These are phyloP conservation scores for Stichopus chloronotus DNA, from an alignment of 35 echinoderm and acorn worm genomes.

Conservation along the genomic window DNA sequence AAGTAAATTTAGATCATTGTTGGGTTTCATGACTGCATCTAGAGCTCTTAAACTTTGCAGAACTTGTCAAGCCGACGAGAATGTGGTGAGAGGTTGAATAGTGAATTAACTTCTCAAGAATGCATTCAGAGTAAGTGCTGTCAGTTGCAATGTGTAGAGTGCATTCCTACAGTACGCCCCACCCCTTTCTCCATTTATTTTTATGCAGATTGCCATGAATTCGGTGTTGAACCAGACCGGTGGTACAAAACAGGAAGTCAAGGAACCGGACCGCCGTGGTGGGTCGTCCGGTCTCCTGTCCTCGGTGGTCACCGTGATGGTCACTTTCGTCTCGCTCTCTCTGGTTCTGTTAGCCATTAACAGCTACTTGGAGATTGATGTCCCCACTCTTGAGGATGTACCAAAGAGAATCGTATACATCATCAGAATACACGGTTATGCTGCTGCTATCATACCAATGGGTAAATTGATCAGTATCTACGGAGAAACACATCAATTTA, in stretches of 20 bases:
- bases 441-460: background rate
- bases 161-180: no score
- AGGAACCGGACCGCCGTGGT: background rate
- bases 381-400: background rate
- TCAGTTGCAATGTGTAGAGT: no score
- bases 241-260: background rate
- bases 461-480: background rate
- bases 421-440: background rate
- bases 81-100: no score
- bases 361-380: background rate
- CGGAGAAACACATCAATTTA: no score
- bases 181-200: no score
- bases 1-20: no score
- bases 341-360: background rate
- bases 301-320: background rate
- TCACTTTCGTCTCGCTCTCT: background rate
- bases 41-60: no score
- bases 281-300: background rate
- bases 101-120: no score
- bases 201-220: background rate
- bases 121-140: no score
- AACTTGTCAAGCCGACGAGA: no score
- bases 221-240: background rate
- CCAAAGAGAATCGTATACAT: background rate
- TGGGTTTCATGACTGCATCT: no score